A percentile compares a stretch with the other conserved stretches of the same genome.
These are phyloP conservation scores for Heteromurus nitidus DNA, from an alignment of 2,888 invertebrate species.

Conservation along the genomic window DNA sequence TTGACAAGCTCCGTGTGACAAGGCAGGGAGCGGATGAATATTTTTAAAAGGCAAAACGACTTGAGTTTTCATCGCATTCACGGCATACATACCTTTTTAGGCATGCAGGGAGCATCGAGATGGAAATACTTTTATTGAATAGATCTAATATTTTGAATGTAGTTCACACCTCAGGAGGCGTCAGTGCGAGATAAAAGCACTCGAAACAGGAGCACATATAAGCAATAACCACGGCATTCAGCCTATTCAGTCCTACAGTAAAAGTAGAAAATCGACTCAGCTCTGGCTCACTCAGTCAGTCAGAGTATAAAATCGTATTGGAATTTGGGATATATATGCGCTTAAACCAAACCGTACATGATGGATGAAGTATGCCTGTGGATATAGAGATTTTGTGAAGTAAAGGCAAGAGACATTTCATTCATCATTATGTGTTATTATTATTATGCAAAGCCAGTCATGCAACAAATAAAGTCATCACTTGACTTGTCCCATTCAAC, in stretches of 20 bases:
- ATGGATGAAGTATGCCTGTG: no score
- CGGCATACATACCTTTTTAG: constrained; percentile 34
- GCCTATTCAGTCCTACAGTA: no score
- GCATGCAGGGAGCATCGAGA: constrained; percentile 57
- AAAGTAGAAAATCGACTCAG: no score
- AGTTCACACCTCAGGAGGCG: constrained; percentile 63
- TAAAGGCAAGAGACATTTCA: constrained; percentile 15
- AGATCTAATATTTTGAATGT: constrained; percentile 61
- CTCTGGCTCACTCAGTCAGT: no score
- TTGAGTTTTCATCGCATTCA: constrained; percentile 4
- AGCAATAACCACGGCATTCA: constrained; percentile 29
- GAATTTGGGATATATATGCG: no score
- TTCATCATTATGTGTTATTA: constrained; percentile 46
- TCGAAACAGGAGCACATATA: constrained; percentile 41
- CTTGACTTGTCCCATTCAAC: constrained; percentile 59
- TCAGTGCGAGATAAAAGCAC: constrained; percentile 59
- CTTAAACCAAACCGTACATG: not conserved
- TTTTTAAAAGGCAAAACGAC: not conserved
- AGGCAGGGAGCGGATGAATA: not conserved
- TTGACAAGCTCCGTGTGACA: not conserved
- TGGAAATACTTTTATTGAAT: constrained; percentile 62
- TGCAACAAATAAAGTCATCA: constrained; percentile 66
- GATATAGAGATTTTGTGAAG: no score
- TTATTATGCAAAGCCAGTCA: constrained; percentile 60
- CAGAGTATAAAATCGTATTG: no score